phyloP scores from a whole-genome alignment of 2,113 vertebrate species.

The Calyptommatus sinebrachiatus region DNA sequence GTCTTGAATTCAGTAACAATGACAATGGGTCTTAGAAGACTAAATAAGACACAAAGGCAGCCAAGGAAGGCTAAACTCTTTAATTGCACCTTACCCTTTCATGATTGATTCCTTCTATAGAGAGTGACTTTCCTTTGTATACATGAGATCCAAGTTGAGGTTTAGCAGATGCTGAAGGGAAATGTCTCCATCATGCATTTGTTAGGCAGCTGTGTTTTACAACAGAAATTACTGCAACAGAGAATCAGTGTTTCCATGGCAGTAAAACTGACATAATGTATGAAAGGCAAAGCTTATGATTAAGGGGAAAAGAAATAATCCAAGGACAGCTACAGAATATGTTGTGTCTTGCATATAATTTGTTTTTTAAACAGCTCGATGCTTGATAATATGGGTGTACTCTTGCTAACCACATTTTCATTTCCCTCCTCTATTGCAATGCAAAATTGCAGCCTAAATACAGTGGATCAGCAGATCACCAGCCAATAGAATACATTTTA shows the following conservation, averaged over 20 bases:
- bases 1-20: slow-evolving; percentile 63
- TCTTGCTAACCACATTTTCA: too few species aligned
- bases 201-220: slow-evolving; percentile 69
- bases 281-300: slow-evolving; percentile 32
- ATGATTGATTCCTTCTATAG: slow-evolving; percentile 71
- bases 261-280: slow-evolving; percentile 53
- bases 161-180: slow-evolving; percentile 69
- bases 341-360: slow-evolving; percentile 28
- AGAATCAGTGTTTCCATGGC: slow-evolving; percentile 64
- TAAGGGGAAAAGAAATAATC: slow-evolving; percentile 26
- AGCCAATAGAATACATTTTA: too few species aligned
- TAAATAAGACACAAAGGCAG: slow-evolving; percentile 66
- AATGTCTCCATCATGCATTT: slow-evolving; percentile 61
- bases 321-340: slow-evolving; percentile 33
- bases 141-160: slow-evolving; percentile 60
- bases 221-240: slow-evolving; percentile 53
- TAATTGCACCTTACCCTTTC: slow-evolving; percentile 67
- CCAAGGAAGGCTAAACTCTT: slow-evolving; percentile 63
- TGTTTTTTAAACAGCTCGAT: slow-evolving; percentile 5
- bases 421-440: too few species aligned
- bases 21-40: slow-evolving; percentile 64
- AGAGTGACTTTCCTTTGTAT: slow-evolving; percentile 54
- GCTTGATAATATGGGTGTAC: too few species aligned
- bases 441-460: too few species aligned
- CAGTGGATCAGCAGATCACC: too few species aligned